phyloP scores from a whole-genome alignment of 2,797 vertebrate genomes.

The Sarcophilus harrisii region DNA sequence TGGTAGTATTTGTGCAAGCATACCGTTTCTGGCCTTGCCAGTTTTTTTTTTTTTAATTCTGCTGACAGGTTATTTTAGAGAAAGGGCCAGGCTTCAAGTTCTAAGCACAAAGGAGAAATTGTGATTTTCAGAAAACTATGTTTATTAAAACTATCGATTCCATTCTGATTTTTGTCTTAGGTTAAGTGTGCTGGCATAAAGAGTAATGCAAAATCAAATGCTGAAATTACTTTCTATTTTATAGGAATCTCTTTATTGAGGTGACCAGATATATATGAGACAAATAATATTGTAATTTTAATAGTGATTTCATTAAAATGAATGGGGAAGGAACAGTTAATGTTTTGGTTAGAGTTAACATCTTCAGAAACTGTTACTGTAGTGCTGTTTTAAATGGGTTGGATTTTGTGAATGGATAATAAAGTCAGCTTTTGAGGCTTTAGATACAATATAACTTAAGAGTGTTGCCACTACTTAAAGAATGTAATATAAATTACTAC shows the following conservation, averaged over 20 bases:
- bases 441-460: background rate
- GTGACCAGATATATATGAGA: constrained; percentile 43
- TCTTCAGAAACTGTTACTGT: constrained; percentile 66
- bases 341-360: constrained; percentile 69
- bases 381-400: constrained; percentile 52
- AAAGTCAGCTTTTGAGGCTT: constrained; percentile 47
- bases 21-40: background rate
- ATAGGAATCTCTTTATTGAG: constrained; percentile 21
- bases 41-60: background rate
- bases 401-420: constrained; percentile 64
- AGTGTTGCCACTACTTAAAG: constrained; percentile 46
- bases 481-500: constrained; percentile 7
- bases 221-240: constrained; percentile 49
- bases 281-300: constrained; percentile 48
- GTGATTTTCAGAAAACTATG: constrained; percentile 42
- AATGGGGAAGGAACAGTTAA: constrained; percentile 66
- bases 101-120: constrained; percentile 41
- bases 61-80: constrained; percentile 52
- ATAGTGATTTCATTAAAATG: constrained; percentile 52
- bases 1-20: constrained; percentile 52
- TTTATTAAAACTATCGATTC: background rate
- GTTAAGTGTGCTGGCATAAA: constrained; percentile 40
- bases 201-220: constrained; percentile 6
- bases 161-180: constrained; percentile 51
- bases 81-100: background rate